Evolutionary conservation across 1,140 invertebrate species (phyloP).

Genomic region (Nymphalis io): DNA sequence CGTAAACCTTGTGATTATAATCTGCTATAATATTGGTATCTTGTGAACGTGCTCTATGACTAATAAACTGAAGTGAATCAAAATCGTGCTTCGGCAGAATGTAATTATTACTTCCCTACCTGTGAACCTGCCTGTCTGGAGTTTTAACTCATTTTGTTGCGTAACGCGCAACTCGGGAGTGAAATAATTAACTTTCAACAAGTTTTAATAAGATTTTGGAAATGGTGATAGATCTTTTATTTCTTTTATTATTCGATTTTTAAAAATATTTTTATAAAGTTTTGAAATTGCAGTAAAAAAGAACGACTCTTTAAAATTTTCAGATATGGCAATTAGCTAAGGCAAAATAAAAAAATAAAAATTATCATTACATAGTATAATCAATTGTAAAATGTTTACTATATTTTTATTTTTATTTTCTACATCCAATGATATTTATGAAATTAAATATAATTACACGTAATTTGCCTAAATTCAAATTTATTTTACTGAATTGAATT

Average conservation of each 20-base stretch:
- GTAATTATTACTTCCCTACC: constrained; percentile 35
- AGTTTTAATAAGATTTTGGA: constrained; percentile 30
- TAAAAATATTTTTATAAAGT: background rate
- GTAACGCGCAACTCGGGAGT: constrained; percentile 18
- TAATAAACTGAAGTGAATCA: constrained; percentile 17
- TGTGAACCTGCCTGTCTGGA: constrained; percentile 32
- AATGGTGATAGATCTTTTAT: constrained; percentile 10
- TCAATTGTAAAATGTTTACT: too few species aligned
- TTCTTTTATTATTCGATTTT: background rate
- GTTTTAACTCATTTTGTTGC: constrained; percentile 38
- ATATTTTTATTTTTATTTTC: too few species aligned
- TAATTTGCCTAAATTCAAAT: too few species aligned
- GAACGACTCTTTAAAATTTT: too few species aligned
- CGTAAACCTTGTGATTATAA: too few species aligned
- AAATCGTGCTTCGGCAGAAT: constrained; percentile 34
- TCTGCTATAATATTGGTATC: background rate
- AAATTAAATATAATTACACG: too few species aligned
- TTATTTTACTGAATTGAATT: too few species aligned
- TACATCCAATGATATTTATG: too few species aligned
- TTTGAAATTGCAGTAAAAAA: too few species aligned
- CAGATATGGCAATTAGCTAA: too few species aligned
- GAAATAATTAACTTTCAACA: constrained; percentile 36
- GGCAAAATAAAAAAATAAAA: too few species aligned
- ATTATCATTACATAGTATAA: too few species aligned
- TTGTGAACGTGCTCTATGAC: background rate